phyloP scores from a whole-genome alignment of 2,797 vertebrate genomes.

The Sternarchorhynchus goeldii region DNA sequence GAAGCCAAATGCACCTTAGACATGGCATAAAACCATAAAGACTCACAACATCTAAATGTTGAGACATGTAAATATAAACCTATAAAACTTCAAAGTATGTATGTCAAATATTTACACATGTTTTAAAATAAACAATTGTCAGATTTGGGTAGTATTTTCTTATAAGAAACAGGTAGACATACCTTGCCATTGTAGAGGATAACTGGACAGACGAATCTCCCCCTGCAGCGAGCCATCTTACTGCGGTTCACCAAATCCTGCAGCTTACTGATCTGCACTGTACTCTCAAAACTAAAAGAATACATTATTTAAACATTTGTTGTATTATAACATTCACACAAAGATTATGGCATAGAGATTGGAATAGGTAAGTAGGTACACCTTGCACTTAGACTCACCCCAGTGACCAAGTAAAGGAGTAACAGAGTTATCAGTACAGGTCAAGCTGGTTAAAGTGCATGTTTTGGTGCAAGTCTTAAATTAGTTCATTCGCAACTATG shows the following conservation, averaged over 20 bases:
- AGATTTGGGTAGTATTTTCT: neutral
- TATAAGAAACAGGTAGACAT: neutral
- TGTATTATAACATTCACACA: neutral
- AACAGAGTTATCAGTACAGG: neutral
- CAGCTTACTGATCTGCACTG: slow-evolving; percentile 87
- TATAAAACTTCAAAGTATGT: neutral
- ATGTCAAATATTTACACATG: neutral
- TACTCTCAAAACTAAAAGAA: slow-evolving; percentile 85
- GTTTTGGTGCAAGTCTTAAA: neutral
- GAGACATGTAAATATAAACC: neutral
- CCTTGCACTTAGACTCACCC: no score
- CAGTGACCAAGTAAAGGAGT: no score
- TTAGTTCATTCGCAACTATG: no score
- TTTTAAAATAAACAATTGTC: neutral
- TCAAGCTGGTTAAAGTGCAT: neutral
- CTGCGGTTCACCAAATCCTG: slow-evolving; percentile 95
- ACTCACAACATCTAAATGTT: neutral
- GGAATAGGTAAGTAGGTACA: no score
- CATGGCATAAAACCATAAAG: neutral
- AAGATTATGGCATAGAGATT: neutral
- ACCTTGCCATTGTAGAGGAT: slow-evolving; percentile 99
- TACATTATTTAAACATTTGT: neutral
- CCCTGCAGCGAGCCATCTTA: slow-evolving; percentile 93
- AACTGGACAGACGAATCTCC: slow-evolving; percentile 95
- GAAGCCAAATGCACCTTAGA: neutral